These are phyloP conservation scores for Trichopria drosophilae DNA, from an alignment of 2,888 invertebrate species.

Conservation along the genomic window DNA sequence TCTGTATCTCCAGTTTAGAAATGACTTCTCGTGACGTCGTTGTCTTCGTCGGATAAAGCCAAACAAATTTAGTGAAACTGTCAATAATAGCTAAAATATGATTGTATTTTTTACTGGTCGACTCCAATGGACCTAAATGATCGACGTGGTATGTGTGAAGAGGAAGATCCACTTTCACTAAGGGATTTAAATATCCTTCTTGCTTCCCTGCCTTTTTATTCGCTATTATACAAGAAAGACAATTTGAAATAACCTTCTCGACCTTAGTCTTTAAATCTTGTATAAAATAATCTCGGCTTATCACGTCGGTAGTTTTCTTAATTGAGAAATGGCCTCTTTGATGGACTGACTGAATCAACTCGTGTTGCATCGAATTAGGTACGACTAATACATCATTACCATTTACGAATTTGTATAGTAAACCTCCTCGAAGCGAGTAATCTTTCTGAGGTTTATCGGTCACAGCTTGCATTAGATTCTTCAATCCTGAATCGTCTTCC, in stretches of 20 bases:
- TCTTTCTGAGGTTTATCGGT: neutral
- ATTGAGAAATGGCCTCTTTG: conserved; percentile 14
- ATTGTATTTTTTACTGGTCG: conserved; percentile 22
- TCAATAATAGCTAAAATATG: conserved; percentile 25
- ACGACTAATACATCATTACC: conserved; percentile 11
- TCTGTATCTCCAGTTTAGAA: conserved; percentile 30
- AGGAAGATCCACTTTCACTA: conserved; percentile 14
- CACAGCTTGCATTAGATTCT: neutral
- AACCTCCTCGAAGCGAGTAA: neutral
- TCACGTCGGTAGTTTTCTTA: conserved; percentile 5
- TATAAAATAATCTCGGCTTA: conserved; percentile 16
- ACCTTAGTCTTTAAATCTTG: conserved; percentile 4
- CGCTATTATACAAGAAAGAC: conserved; percentile 31
- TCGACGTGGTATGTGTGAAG: conserved; percentile 23
- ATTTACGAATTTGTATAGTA: conserved; percentile 5
- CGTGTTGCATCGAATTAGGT: conserved; percentile 7
- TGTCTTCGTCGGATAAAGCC: conserved; percentile 28
- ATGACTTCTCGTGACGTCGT: conserved; percentile 37
- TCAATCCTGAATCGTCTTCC: neutral
- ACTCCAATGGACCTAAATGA: conserved; percentile 23
- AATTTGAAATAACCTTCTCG: conserved; percentile 20
- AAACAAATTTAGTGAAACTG: conserved; percentile 19
- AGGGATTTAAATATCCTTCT: conserved; percentile 18
- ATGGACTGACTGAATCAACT: conserved; percentile 13
- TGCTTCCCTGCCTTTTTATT: conserved; percentile 24